Percentiles rank a stretch among this genome's conserved stretches.
These are phyloP conservation scores for Lophochroa leadbeateri DNA, from an alignment of 2,113 vertebrate species.

Conservation along the genomic window DNA sequence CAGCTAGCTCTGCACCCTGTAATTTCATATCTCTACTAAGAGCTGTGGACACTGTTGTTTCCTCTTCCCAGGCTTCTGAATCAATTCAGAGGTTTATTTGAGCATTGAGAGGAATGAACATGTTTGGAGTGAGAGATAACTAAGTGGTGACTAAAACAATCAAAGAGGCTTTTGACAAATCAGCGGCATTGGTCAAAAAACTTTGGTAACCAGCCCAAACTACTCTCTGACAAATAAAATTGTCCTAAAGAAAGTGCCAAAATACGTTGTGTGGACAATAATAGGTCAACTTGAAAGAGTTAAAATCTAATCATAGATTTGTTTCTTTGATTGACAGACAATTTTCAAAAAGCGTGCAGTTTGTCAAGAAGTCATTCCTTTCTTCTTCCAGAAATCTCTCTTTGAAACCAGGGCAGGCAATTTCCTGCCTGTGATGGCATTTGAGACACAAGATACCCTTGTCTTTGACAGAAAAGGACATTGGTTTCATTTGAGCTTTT, in stretches of 20 bases:
- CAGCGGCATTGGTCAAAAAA: not conserved
- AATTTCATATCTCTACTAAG: accelerated
- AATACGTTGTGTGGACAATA: not conserved
- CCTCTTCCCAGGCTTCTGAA: not conserved
- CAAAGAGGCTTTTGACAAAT: not conserved
- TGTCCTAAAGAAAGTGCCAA: not conserved
- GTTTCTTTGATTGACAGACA: conserved; percentile 69
- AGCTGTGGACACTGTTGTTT: not conserved
- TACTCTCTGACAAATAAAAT: not conserved
- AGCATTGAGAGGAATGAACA: not conserved
- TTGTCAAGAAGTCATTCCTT: conserved; percentile 70
- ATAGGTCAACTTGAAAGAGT: conserved; percentile 33
- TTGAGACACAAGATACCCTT: conserved; percentile 72
- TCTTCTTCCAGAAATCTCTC: conserved; percentile 64
- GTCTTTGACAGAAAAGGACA: conserved; percentile 75
- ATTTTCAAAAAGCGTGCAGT: conserved; percentile 62
- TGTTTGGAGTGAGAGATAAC: not conserved
- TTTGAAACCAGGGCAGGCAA: conserved; percentile 69
- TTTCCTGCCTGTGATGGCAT: conserved; percentile 71
- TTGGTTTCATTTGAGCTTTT: conserved; percentile 67
- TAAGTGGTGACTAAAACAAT: not conserved
- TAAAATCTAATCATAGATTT: conserved; percentile 66
- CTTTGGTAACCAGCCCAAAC: not conserved
- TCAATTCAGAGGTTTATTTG: not conserved
- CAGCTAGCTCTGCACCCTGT: not conserved